Evolutionary conservation across 2,113 vertebrate species (phyloP).

Genomic region (Saimiri boliviensis): DNA sequence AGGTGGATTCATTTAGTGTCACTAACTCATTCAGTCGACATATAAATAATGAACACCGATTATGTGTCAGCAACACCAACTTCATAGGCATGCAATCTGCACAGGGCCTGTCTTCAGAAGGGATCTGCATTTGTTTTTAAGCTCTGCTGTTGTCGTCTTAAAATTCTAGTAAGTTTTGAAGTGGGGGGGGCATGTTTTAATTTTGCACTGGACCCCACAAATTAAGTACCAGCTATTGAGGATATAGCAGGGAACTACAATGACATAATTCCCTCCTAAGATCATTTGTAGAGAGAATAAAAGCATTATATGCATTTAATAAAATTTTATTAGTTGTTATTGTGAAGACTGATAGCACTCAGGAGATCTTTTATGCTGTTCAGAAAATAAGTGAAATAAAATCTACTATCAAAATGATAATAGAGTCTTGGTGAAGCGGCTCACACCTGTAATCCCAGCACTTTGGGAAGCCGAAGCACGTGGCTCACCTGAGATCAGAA

Average conservation of each 20-base stretch:
- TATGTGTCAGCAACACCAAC: not conserved
- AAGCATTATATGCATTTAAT: not conserved
- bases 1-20: not conserved
- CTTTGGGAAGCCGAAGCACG: not conserved
- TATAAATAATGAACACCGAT: not conserved
- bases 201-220: not conserved
- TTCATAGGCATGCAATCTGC: not conserved
- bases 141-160: not conserved
- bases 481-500: not conserved
- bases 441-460: not conserved
- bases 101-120: not conserved
- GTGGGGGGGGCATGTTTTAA: not conserved
- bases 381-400: slow-evolving; percentile 29
- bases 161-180: not conserved
- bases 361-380: not conserved
- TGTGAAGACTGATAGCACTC: not conserved
- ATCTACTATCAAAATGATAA: slow-evolving; percentile 16
- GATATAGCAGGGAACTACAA: not conserved
- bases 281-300: not conserved
- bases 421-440: not conserved
- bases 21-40: not conserved
- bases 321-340: not conserved
- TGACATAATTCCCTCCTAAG: not conserved
- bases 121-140: not conserved
- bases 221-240: not conserved